Evolutionary conservation across 2,888 invertebrate species (phyloP), one percentile per base, ranked within the genome.

Genomic region (Diogma glabrata): DNA sequence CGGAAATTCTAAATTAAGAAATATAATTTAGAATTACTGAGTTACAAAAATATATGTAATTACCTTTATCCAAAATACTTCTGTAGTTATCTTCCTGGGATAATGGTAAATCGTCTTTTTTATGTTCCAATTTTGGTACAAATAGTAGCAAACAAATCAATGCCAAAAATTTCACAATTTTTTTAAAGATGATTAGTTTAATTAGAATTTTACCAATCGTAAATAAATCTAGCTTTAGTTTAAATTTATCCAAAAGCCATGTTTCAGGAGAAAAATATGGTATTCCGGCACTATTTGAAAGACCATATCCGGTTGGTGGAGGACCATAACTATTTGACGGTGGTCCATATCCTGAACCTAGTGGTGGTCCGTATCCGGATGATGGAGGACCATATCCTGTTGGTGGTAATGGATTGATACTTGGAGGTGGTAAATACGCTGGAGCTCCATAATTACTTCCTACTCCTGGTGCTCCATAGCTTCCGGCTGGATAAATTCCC

Each of bases 181-280:
- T 83, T 68, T 88, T 88, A 65, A 88, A 87, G 58, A 88, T 81
- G 4, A 87, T 69, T 49, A 87, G 65, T 64, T 88, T 88, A 28
- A 87, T 66, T 52, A 87, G 61, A 52, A 87, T 76, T 68, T 87
- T 87, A 1, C 84, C 84, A 50, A 86, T 66, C 0, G 85, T 84
- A 54, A 82, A 74, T 2, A 85, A 74, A 60, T 83, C 82, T 49
- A 86, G 61, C 67, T 87, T 86, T 20, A 82, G 68, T 46, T 82
- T 78, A 1, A 86, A 68, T 62, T 85, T 81, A 56, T 82, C 81
- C 17, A 84, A 69, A 50, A 82, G 70, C 52, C 79, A 76, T 52
- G 73, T 64, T 14, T 62, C 61, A 1, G 64, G 58, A 47, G 51
- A 40, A 48, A n/a, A 33, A 20, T 48, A 48, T 2, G 1, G 75